A percentile compares a stretch with the other conserved stretches of the same genome.
Conservation (phyloP, 1,140 invertebrate species). For the Zaprionus nigranus region DNA sequence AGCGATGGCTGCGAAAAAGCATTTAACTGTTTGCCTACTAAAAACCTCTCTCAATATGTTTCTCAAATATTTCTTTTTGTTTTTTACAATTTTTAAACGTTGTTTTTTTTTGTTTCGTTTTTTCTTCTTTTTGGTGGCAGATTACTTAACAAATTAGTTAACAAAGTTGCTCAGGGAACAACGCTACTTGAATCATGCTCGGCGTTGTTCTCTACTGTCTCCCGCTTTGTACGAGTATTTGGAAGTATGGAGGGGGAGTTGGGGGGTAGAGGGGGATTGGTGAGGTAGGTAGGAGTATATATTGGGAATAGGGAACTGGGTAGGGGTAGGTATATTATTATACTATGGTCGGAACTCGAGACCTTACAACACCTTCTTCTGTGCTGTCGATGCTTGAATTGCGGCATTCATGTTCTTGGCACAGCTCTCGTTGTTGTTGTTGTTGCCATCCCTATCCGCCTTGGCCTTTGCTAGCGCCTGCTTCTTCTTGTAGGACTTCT, state of each 20-base stretch:
- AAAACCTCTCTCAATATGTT: slow-evolving; percentile 54
- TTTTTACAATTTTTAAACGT: slow-evolving; percentile 43
- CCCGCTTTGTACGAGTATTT: slow-evolving; percentile 73
- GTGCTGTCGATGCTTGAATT: slow-evolving; percentile 27
- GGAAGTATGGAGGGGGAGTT: slow-evolving; percentile 31
- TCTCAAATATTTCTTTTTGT: slow-evolving; percentile 36
- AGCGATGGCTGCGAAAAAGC: slow-evolving; percentile 76
- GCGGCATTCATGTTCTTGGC: slow-evolving; percentile 77
- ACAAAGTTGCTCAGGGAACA: slow-evolving; percentile 80
- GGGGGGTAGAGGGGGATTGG: neutral
- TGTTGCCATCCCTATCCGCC: slow-evolving; percentile 17
- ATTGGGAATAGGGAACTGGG: slow-evolving; percentile 7
- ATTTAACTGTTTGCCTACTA: slow-evolving; percentile 68
- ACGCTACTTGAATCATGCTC: slow-evolving; percentile 29
- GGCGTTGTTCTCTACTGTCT: slow-evolving; percentile 31
- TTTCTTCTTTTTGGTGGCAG: slow-evolving; percentile 59
- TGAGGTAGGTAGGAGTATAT: slow-evolving; percentile 8
- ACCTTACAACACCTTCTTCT: slow-evolving; percentile 70
- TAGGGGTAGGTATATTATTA: neutral
- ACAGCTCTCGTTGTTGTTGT: slow-evolving; percentile 60
- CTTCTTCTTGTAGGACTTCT: slow-evolving; percentile 88
- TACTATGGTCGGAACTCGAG: neutral
- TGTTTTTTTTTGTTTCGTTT: slow-evolving; percentile 25
- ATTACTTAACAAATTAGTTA: slow-evolving; percentile 83
- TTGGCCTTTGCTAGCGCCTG: slow-evolving; percentile 57